phyloP scores from a whole-genome alignment of 2,113 vertebrate species.

The Spheniscus mendiculus region DNA sequence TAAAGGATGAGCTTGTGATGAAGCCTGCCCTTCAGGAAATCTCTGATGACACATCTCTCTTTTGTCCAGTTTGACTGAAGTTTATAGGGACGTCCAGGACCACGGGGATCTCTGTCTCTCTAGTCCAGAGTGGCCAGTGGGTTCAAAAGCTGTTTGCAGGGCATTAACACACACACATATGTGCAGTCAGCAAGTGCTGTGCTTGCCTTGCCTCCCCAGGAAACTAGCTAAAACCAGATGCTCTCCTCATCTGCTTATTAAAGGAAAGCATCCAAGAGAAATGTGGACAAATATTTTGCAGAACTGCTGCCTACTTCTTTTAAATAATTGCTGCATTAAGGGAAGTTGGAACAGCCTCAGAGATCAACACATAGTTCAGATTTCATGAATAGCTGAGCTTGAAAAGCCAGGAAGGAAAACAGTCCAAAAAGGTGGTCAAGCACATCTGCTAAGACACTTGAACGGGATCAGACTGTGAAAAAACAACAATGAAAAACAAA shows the following conservation, averaged over 20 bases:
- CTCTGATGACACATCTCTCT: not conserved
- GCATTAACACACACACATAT: not conserved
- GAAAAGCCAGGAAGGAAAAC: conserved; percentile 42
- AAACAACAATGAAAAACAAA: not conserved
- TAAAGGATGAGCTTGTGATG: not conserved
- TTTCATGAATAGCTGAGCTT: conserved; percentile 44
- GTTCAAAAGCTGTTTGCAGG: not conserved
- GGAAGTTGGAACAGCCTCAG: conserved; percentile 21
- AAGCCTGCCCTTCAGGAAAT: not conserved
- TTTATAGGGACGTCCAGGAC: not conserved
- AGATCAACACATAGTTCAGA: conserved; percentile 52
- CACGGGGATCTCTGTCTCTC: not conserved
- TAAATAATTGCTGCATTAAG: conserved; percentile 36
- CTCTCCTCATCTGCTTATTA: not conserved
- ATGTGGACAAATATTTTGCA: conserved; percentile 31
- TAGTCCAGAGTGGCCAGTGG: not conserved
- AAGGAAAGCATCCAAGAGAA: conserved; percentile 30
- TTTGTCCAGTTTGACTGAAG: not conserved
- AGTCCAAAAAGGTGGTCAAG: conserved; percentile 50
- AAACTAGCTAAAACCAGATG: not conserved
- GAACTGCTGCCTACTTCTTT: conserved; percentile 19
- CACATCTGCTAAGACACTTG: conserved; percentile 49
- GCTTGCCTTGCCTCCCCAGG: not conserved
- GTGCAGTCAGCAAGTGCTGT: not conserved
- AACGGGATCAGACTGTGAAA: not conserved